phyloP scores from a whole-genome alignment of 53 echinoderm and acorn worm genomes.

The Luidia sarsii region DNA sequence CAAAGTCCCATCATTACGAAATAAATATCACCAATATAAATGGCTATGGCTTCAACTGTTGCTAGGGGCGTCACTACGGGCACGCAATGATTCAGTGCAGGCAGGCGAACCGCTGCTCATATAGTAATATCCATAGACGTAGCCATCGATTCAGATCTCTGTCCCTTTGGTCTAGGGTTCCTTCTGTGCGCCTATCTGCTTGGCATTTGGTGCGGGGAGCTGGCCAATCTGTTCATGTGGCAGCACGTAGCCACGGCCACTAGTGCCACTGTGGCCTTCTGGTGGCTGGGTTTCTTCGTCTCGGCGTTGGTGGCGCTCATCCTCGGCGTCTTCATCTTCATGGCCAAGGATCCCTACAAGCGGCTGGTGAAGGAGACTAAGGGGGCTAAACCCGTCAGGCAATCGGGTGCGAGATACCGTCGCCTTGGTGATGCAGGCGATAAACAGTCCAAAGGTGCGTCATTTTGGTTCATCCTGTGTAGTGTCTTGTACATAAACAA shows the following conservation, averaged over 20 bases:
- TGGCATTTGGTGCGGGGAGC: slow-evolving; percentile 56
- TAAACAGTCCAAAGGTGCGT: too few species aligned
- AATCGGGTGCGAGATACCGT: neutral
- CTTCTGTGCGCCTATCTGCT: slow-evolving; percentile 41
- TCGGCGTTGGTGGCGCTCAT: slow-evolving; percentile 58
- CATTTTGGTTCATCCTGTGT: too few species aligned
- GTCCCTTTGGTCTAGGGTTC: slow-evolving; percentile 4
- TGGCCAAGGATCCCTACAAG: slow-evolving; percentile 54
- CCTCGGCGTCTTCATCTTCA: slow-evolving; percentile 52
- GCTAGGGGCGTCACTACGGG: too few species aligned
- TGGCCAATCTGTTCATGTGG: slow-evolving; percentile 57
- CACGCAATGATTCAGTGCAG: too few species aligned
- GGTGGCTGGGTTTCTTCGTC: slow-evolving; percentile 61
- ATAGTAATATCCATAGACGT: too few species aligned
- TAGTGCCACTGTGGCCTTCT: slow-evolving; percentile 21
- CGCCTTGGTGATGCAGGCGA: too few species aligned
- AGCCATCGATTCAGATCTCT: too few species aligned
- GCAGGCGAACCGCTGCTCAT: too few species aligned
- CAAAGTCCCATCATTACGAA: too few species aligned
- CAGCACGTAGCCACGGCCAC: slow-evolving; percentile 41
- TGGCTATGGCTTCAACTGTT: too few species aligned
- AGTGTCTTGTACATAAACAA: too few species aligned
- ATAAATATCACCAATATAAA: too few species aligned
- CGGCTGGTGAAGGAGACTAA: slow-evolving; percentile 41
- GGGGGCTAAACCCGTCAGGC: neutral